Conservation (phyloP, 2,888 invertebrate species). For the Sicus ferrugineus region DNA sequence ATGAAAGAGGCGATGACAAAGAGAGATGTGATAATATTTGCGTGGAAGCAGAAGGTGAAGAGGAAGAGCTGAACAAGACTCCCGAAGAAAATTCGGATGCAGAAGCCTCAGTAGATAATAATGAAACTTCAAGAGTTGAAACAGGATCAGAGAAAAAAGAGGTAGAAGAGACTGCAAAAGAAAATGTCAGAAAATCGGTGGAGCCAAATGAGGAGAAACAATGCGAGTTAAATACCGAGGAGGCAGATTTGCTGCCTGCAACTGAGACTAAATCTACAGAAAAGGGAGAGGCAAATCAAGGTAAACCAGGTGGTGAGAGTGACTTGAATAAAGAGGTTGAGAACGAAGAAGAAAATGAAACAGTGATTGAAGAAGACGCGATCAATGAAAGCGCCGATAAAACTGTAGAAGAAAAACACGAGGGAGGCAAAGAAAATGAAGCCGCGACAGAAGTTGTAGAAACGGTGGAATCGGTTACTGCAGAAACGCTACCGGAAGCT, state of each 20-base stretch:
- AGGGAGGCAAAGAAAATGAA: background rate
- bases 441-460: background rate
- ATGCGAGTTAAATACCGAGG: background rate
- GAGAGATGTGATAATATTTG: background rate
- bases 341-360: background rate
- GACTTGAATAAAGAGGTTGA: background rate
- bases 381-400: background rate
- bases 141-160: background rate
- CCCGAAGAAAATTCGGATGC: slow-evolving; percentile 17
- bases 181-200: background rate
- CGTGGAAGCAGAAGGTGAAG: background rate
- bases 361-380: background rate
- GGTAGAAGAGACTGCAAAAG: slow-evolving; percentile 18
- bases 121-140: slow-evolving; percentile 26
- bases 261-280: background rate
- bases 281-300: background rate
- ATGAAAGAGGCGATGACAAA: no score
- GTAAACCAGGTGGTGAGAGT: no score
- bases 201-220: background rate
- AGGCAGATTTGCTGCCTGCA: background rate
- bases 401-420: background rate
- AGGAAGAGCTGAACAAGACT: background rate
- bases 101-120: slow-evolving; percentile 39
- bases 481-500: background rate
- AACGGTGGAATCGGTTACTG: background rate